Evolutionary conservation across 1,140 invertebrate genomes (phyloP), one percentile per base, ranked within the genome.

Genomic region (Dreissena rostriformis): DNA sequence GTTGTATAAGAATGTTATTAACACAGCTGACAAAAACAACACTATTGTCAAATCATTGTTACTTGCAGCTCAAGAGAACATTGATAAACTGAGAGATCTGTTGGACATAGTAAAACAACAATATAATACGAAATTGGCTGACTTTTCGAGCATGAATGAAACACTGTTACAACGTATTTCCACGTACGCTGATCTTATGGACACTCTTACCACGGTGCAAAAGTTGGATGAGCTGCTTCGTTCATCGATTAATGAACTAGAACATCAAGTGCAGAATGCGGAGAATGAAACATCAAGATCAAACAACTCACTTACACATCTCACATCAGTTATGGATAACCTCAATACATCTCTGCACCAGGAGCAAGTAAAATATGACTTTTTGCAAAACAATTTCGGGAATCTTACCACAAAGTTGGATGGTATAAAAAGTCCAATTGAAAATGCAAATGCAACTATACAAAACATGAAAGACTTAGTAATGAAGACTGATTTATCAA

Each of bases 301-400:
- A 15, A 81, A 72, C 28, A 22, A 67, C 53, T 53, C 70, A n/a
- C 12, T 81, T 10, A 61, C 57, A 8, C 19, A 63, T 10, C 17
- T 81, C 28, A 65, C 68, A 0, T 14, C n/a, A 24, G 17, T 73
- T 19, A 17, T 81, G 28, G 29, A 63, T 15, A n/a, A 17, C 26
- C 5, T 81, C 24, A 73, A 82, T 82, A 52, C 74, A 15, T 74
- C 80, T 1, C 24, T 82, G 14, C 66, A 24, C 24, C 28, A 19
- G 22, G 80, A 82, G 19, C 26, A 82, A 49, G 49, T 49, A 29
- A 82, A 82, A 51, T 68, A 51, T 75, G 80, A 82, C 49, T 82
- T 82, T 29, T 28, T 82, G 11, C 51, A 68, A 26, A 66, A 72
- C 22, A 82, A 82, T 68, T 28, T 67, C 10, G 65, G 72, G 29